Conservation (phyloP, 1,140 invertebrate species). For the Listronotus oregonensis region DNA sequence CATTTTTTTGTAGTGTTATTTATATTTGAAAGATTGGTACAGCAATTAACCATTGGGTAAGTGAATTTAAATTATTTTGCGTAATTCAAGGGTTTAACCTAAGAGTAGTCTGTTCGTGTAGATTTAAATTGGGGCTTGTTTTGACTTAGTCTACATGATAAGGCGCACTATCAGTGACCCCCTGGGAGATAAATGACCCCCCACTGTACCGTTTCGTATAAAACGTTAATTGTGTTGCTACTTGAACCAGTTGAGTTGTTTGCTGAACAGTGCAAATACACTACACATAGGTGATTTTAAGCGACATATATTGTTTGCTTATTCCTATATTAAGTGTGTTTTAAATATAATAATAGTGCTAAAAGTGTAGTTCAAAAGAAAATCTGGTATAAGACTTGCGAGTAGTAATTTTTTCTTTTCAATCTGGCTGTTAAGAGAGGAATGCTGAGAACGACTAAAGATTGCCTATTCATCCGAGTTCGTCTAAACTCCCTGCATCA, state of each 20-base stretch:
- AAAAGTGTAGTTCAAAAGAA: slow-evolving; percentile 5
- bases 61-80: too few relatives aligned
- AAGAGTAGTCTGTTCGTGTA: background rate
- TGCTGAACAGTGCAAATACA: background rate
- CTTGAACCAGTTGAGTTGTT: slow-evolving; percentile 14
- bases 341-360: background rate
- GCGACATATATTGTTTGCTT: background rate
- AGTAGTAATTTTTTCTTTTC: slow-evolving; percentile 33
- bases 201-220: slow-evolving; percentile 29
- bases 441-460: slow-evolving; percentile 80
- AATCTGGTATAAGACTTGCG: background rate
- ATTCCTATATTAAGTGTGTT: background rate
- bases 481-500: slow-evolving; percentile 83
- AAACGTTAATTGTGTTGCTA: slow-evolving; percentile 16
- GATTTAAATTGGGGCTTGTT: slow-evolving; percentile 26
- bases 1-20: too few relatives aligned
- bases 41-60: too few relatives aligned
- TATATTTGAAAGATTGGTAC: too few relatives aligned
- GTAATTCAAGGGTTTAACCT: too few relatives aligned
- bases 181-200: slow-evolving; percentile 32
- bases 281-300: background rate
- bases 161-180: slow-evolving; percentile 33
- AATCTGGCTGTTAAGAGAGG: slow-evolving; percentile 63
- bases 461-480: slow-evolving; percentile 83
- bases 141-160: slow-evolving; percentile 28